Evolutionary conservation across 2,113 vertebrate species (phyloP).

Genomic region (Dipodomys merriami): DNA sequence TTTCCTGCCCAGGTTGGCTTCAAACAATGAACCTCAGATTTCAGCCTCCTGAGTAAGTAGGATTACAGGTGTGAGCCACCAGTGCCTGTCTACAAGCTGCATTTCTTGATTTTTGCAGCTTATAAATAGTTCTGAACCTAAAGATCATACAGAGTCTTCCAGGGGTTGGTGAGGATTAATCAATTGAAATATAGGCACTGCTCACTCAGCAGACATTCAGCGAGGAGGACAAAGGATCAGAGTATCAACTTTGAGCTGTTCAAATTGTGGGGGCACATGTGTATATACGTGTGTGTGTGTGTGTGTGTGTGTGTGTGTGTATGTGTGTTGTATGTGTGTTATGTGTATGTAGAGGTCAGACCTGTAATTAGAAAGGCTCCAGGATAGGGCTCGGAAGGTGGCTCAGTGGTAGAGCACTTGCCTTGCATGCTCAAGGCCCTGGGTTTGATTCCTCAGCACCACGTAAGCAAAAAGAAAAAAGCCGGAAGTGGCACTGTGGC

Average conservation of each 20-base stretch:
- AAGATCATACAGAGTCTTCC: not conserved
- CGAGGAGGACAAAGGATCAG: not conserved
- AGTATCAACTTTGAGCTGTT: not conserved
- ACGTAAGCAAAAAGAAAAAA: too few species aligned
- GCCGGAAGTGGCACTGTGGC: too few species aligned
- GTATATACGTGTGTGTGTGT: too few species aligned
- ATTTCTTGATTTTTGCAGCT: conserved; percentile 27
- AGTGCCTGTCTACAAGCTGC: not conserved
- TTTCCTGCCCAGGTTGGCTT: too few species aligned
- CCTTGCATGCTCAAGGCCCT: too few species aligned
- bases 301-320: too few species aligned
- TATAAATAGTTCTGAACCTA: not conserved
- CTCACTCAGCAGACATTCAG: not conserved
- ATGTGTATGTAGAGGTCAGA: not conserved
- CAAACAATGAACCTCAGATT: too few species aligned
- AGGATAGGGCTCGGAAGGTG: not conserved
- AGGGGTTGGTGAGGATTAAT: not conserved
- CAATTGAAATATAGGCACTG: conserved; percentile 32
- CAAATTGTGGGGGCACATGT: not conserved
- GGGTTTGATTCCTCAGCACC: too few species aligned
- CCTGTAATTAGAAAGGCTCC: not conserved
- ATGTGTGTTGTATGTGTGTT: too few species aligned
- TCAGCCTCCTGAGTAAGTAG: too few species aligned
- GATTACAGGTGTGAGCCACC: too few species aligned
- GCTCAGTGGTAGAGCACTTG: too few species aligned